phyloP scores from a whole-genome alignment of 2,113 vertebrate species.

The Oceanodroma tethys region DNA sequence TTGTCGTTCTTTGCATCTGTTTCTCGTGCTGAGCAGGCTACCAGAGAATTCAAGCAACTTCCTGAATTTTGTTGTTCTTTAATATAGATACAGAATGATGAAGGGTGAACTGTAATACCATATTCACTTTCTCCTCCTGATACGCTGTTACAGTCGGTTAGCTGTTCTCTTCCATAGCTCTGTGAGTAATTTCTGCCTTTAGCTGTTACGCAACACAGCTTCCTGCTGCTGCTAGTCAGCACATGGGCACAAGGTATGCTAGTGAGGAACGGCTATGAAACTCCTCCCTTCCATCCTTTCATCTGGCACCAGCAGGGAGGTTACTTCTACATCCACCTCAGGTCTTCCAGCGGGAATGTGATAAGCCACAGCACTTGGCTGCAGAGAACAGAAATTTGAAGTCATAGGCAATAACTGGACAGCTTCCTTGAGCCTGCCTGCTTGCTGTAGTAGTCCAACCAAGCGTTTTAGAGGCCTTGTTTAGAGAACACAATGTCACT shows the following conservation, averaged over 20 bases:
- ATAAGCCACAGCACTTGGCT: background rate
- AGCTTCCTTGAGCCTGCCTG: background rate
- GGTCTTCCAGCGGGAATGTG: background rate
- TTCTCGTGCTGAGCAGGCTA: background rate
- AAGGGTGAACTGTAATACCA: background rate
- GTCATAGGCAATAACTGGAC: background rate
- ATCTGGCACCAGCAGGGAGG: background rate
- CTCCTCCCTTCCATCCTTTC: conserved; percentile 3
- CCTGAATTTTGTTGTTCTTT: background rate
- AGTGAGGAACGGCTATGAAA: background rate
- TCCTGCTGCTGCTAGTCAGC: conserved; percentile 25
- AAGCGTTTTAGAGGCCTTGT: background rate
- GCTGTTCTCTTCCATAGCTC: background rate
- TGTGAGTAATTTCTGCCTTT: conserved; percentile 10
- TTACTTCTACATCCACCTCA: background rate
- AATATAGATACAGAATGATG: background rate
- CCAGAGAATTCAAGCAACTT: background rate
- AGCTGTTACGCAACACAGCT: conserved; percentile 1
- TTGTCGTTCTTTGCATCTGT: background rate
- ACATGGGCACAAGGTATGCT: background rate
- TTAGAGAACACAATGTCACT: background rate
- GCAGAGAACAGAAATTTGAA: background rate
- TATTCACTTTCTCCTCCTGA: background rate
- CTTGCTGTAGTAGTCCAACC: background rate
- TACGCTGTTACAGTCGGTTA: rapidly evolving